These are phyloP conservation scores for Dendroctonus ponderosae DNA, from an alignment of 1,140 invertebrate genomes.

Conservation along the genomic window DNA sequence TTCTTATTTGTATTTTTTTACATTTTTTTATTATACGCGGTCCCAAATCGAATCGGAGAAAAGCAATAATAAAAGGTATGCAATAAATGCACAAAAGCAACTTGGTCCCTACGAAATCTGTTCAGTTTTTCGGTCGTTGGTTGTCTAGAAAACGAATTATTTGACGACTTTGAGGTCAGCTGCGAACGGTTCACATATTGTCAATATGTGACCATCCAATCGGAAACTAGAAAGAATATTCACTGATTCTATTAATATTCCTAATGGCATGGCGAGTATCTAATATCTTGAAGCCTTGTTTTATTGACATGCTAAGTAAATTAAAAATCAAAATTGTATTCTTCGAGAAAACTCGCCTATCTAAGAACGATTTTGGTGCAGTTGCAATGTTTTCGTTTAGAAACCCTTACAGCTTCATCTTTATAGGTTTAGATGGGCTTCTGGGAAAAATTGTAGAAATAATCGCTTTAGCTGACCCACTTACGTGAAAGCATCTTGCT, in stretches of 20 bases:
- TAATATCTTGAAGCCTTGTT: no score
- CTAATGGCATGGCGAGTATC: no score
- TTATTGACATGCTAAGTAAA: no score
- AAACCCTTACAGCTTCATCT: conserved; percentile 9
- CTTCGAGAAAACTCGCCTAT: no score
- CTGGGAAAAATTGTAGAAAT: conserved; percentile 14
- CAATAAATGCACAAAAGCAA: conserved; percentile 11
- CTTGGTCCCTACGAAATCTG: conserved; percentile 1
- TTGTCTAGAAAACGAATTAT: conserved; percentile 2
- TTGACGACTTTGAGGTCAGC: no score
- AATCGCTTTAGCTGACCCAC: conserved; percentile 19
- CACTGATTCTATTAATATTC: no score
- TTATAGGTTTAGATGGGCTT: conserved; percentile 13
- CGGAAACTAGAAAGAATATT: no score
- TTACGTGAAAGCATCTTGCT: conserved; percentile 12
- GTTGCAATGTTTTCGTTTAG: conserved; percentile 13
- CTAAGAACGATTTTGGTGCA: background rate
- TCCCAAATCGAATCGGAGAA: background rate
- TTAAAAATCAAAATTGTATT: no score
- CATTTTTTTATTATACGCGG: no score
- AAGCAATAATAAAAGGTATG: background rate
- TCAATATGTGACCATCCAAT: no score
- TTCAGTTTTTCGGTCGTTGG: background rate
- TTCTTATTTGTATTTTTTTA: no score
- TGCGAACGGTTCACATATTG: no score